A percentile compares a stretch with the other conserved stretches of the same genome.
Conservation (phyloP, 2,888 invertebrate genomes). For the Acleris literana region DNA sequence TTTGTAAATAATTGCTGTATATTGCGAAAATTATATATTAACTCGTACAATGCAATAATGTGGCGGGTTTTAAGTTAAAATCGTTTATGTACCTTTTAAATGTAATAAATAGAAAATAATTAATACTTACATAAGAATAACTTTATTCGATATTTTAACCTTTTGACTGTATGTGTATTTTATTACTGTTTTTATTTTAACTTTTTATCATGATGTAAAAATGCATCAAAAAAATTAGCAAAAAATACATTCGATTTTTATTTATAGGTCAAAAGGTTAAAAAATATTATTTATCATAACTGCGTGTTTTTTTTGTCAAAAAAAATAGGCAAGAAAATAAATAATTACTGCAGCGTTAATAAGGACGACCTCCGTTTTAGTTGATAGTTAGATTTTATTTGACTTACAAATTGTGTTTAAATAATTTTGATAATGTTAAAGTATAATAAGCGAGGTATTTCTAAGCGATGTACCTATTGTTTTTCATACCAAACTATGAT, state of each 20-base stretch:
- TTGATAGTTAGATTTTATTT: slow-evolving; percentile 1
- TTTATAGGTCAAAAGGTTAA: not conserved
- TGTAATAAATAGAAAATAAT: slow-evolving; percentile 7
- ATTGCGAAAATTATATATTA: slow-evolving; percentile 32
- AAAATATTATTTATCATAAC: not conserved
- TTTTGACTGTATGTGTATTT: not conserved
- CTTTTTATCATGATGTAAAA: no score
- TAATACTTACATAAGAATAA: not conserved
- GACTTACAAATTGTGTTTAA: not conserved
- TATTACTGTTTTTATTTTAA: not conserved
- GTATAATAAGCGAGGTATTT: no score
- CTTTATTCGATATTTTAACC: not conserved
- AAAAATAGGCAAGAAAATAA: no score
- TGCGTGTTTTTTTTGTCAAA: no score
- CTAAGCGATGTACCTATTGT: no score
- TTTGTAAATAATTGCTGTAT: slow-evolving; percentile 36
- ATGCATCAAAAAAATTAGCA: no score
- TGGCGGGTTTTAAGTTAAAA: slow-evolving; percentile 23
- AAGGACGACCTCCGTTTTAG: not conserved
- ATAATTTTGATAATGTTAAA: slow-evolving; percentile 1
- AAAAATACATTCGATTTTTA: no score
- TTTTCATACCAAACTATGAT: no score
- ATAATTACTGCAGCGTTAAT: no score
- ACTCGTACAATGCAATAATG: slow-evolving; percentile 7
- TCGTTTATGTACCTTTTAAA: slow-evolving; percentile 20